Percentiles rank a stretch among this genome's conserved stretches.
phyloP scores from a whole-genome alignment of 2,797 vertebrate genomes.

The Schizothorax lantsangensis region DNA sequence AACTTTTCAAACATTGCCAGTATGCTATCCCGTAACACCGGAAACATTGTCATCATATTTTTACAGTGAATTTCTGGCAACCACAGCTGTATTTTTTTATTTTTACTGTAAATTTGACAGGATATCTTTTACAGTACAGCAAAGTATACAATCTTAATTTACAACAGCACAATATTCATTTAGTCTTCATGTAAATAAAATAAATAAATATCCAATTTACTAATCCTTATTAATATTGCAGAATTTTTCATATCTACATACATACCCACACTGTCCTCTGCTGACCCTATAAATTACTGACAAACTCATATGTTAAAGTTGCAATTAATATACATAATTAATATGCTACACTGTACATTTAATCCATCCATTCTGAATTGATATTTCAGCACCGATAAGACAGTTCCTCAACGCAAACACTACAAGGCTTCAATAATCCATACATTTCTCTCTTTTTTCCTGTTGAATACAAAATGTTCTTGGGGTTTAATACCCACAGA shows the following conservation, averaged over 20 bases:
- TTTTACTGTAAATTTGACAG: no score
- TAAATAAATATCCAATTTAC: background rate
- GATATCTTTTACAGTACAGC: background rate
- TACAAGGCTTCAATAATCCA: conserved; percentile 19
- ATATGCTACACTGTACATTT: background rate
- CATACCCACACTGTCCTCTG: conserved; percentile 3
- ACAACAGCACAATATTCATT: background rate
- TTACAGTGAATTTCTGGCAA: background rate
- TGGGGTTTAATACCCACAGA: conserved; percentile 36
- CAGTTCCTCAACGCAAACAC: background rate
- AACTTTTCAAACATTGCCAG: background rate
- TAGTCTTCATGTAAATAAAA: background rate
- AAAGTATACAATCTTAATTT: background rate
- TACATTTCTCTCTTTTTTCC: background rate
- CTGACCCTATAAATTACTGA: background rate
- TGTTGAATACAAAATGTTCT: conserved; percentile 10
- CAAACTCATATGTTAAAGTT: background rate
- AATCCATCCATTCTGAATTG: conserved; percentile 1
- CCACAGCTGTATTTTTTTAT: background rate
- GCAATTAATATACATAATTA: background rate
- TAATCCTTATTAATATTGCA: background rate
- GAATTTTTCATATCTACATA: background rate
- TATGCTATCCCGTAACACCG: background rate
- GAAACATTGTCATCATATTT: background rate
- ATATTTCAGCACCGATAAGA: background rate